Conservation (phyloP, 2,888 invertebrate species). For the Diarsia dahlii region DNA sequence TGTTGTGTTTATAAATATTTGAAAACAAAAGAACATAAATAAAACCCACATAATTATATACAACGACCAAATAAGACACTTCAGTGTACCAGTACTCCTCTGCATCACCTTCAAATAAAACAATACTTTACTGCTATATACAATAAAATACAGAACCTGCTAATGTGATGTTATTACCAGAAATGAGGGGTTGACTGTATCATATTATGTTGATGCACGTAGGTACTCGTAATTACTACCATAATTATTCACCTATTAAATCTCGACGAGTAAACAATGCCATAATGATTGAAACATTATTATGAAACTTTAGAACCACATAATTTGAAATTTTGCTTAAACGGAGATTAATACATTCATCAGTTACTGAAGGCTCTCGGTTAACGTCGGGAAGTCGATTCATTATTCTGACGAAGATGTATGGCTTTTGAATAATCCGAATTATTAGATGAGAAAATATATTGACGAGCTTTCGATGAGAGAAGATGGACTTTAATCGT, state of each 20-base stretch:
- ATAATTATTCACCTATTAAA: too few species aligned
- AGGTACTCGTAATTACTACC: background rate
- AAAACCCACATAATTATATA: too few species aligned
- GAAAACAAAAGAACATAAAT: too few species aligned
- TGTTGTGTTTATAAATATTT: too few species aligned
- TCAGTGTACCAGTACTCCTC: too few species aligned
- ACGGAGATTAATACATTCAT: slow-evolving; percentile 70
- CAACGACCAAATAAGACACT: too few species aligned
- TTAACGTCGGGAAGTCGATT: slow-evolving; percentile 72
- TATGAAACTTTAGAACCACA: slow-evolving; percentile 5
- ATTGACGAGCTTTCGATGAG: slow-evolving; percentile 9
- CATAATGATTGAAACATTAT: background rate
- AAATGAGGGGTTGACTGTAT: too few species aligned
- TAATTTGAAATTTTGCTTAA: slow-evolving; percentile 47
- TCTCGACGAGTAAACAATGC: background rate
- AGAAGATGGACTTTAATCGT: background rate
- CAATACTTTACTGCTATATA: too few species aligned
- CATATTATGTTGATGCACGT: too few species aligned
- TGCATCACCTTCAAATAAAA: too few species aligned
- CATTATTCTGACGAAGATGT: slow-evolving; percentile 75
- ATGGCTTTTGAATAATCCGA: slow-evolving; percentile 69
- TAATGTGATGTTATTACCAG: too few species aligned
- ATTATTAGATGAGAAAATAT: slow-evolving; percentile 40
- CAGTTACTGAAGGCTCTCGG: slow-evolving; percentile 69
- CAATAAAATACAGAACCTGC: too few species aligned